Evolutionary conservation across 2,888 invertebrate genomes (phyloP).

Genomic region (Eupsilia transversa): DNA sequence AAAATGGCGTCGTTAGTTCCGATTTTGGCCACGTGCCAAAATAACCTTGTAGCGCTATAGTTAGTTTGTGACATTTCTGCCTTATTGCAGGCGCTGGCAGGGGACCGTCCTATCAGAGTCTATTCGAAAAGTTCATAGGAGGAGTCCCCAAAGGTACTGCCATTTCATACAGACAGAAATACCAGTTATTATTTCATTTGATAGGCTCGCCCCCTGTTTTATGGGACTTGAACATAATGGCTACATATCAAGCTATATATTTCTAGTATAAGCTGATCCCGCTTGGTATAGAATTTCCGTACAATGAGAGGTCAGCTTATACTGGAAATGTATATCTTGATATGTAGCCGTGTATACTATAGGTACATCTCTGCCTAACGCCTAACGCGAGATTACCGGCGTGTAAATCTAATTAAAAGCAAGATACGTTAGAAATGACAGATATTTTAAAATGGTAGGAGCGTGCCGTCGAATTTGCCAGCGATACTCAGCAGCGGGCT

Average conservation of each 20-base stretch:
- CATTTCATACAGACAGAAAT: slow-evolving; percentile 42
- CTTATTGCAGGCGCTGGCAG: slow-evolving; percentile 77
- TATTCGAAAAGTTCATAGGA: slow-evolving; percentile 81
- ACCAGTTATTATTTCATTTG: background rate
- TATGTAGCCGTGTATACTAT: too few relatives aligned
- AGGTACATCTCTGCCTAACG: too few relatives aligned
- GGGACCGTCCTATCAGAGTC: slow-evolving; percentile 74
- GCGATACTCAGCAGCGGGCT: slow-evolving; percentile 5
- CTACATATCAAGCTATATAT: too few relatives aligned
- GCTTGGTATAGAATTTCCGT: too few relatives aligned
- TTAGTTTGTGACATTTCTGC: slow-evolving; percentile 54
- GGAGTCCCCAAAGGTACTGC: slow-evolving; percentile 75
- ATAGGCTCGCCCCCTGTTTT: too few relatives aligned
- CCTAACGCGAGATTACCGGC: too few relatives aligned
- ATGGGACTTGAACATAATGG: too few relatives aligned
- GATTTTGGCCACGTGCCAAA: background rate
- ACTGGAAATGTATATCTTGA: too few relatives aligned
- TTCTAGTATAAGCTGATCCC: too few relatives aligned
- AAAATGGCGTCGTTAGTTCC: background rate
- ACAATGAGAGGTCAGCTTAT: too few relatives aligned
- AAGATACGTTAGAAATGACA: too few relatives aligned
- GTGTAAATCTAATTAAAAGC: too few relatives aligned
- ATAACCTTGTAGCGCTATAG: slow-evolving; percentile 5
- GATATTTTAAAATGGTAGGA: background rate
- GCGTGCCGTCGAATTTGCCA: background rate